Percentiles rank a stretch among this genome's conserved stretches.
phyloP scores from a whole-genome alignment of 1,140 invertebrate genomes.

The Bombus soroeensis region DNA sequence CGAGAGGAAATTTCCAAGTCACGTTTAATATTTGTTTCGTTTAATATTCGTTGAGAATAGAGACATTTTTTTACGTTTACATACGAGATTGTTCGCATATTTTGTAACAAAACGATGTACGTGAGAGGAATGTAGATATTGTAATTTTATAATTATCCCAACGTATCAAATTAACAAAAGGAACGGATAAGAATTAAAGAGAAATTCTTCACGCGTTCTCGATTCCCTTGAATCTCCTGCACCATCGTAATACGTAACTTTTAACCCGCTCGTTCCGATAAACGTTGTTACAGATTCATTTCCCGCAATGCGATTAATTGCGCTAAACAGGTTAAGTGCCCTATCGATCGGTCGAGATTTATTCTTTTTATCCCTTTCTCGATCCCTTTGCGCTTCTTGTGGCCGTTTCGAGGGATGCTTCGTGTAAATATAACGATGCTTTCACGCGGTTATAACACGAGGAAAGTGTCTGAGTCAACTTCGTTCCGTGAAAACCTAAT shows the following conservation, averaged over 20 bases:
- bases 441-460: background rate
- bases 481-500: background rate
- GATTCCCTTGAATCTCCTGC: background rate
- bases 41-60: background rate
- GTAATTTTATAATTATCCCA: too few relatives aligned
- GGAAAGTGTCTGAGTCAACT: background rate
- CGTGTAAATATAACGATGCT: conserved; percentile 9
- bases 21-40: too few relatives aligned
- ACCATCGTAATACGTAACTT: background rate
- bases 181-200: too few relatives aligned
- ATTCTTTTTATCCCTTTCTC: background rate
- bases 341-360: conserved; percentile 22
- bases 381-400: background rate
- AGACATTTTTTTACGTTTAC: background rate
- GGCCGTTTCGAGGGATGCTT: background rate
- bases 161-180: too few relatives aligned
- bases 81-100: too few relatives aligned
- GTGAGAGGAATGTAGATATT: too few relatives aligned
- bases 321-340: conserved; percentile 41
- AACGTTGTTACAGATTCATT: conserved; percentile 22
- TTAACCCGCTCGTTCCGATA: background rate
- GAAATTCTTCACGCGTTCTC: too few relatives aligned
- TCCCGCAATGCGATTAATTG: conserved; percentile 40
- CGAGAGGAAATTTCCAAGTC: too few relatives aligned
- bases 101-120: too few relatives aligned